Base-by-base conservation (phyloP, 1,140 invertebrate genomes). In the Gryllus bimaculatus region DNA sequence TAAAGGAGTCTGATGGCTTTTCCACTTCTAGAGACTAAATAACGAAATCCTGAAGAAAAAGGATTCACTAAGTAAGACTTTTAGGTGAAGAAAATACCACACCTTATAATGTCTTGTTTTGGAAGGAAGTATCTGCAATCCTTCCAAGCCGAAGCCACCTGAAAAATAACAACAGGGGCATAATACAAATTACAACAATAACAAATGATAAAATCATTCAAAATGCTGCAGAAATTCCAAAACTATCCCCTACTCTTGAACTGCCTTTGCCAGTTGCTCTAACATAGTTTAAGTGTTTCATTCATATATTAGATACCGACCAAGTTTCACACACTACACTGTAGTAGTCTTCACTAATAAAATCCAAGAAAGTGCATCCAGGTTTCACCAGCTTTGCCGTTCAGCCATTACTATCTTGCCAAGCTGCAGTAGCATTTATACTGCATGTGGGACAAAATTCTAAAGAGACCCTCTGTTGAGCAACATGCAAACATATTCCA, bases 401-500 rank as follows among this genome's bases (percentile, higher is more conserved):
- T 39, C 26, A 39, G 26, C 26, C 26, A 39, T 1, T 39, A 39
- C 26, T 39, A 2, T 39, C 26, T 39, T 75, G 10, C 74, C 74
- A 13, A 4, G 74, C 10, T 21, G 20, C 47, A 12, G 47, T 2
- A 13, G 74, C 74, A 81, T 85, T 85, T 54, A 83, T 76, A 78
- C 86, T 83, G 48, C 88, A 90, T 76, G 82, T 85, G 0, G 86
- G 83, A 81, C 88, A 90, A 80, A 86, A 89, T 81, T 89, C 89
- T 74, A 90, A 81, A 8, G 88, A 89, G 76, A 89, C 86, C 83
- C 85, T 86, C 73, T 86, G 85, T 79, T 85, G 85, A 76, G 88
- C 87, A 10, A 90, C 85, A 80, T 90, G 88, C 7, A 90, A 83
- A 81, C 89, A 90, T 8, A 90, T 85, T 74, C 88, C 88, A 66